Base-by-base conservation (phyloP, 2,888 invertebrate genomes). In the Teleiodes luculella region DNA sequence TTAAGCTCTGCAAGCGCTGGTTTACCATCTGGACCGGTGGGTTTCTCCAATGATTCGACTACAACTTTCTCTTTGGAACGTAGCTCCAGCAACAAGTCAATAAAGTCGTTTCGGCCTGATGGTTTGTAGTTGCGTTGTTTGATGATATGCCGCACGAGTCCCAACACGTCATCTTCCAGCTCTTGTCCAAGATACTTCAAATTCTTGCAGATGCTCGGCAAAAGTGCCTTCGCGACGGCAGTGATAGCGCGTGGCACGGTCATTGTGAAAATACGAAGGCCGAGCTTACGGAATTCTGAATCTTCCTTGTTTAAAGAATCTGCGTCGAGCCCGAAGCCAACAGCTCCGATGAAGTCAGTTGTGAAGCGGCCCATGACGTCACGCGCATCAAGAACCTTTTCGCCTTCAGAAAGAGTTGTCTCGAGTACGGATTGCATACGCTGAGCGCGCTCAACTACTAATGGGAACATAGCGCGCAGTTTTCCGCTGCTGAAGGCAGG, bases 401-500 rank as follows among this genome's bases (percentile, higher is more conserved):
- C 28, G 31, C 28, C 41, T 2, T 20, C 20, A 10, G 20, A 43
- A 18, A 53, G 35, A 4, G 47, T 16, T 4, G 30, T n/a, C n/a
- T 52, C 58, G 55, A 0, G 52, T 43, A 18, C 58, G 3, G 35
- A 54, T 8, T 65, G 59, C 10, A 75, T 46, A 24, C 63, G 70
- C 6, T 64, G 61, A 3, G 70, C 67, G 37, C 66, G 63, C 33
- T 69, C 66, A 3, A 62, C 55, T 1, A 76, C 67, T n/a, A 74
- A 48, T 4, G 74, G 71, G 48, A 72, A 74, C 74, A 75, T 75
- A 0, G 68, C 70, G 50, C 71, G 73, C 0, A 74, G 54, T 28
- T 67, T 67, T 0, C 66, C 70, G 8, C 68, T 67, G 1, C 70
- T 67, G 41, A 75, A 76, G 0, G 66, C 68, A 0, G 72, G 65